These are phyloP conservation scores for Watsonalla binaria DNA, from an alignment of 2,888 invertebrate species.

Conservation along the genomic window DNA sequence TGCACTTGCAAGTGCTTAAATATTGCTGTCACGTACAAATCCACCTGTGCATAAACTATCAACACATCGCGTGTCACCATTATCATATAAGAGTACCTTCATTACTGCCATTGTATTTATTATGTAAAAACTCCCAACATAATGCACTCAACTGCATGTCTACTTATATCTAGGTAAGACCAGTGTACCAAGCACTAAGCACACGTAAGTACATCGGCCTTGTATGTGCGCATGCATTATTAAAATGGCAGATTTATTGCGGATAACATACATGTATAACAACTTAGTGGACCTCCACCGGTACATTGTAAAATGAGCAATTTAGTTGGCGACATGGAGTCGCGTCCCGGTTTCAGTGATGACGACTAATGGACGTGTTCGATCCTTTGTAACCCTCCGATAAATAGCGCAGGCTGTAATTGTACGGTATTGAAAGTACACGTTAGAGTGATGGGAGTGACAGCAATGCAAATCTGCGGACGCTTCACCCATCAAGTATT, in stretches of 20 bases:
- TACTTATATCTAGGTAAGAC: not conserved
- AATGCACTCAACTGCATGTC: not conserved
- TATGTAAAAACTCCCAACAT: not conserved
- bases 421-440: constrained; percentile 44
- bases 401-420: constrained; percentile 43
- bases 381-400: constrained; percentile 29
- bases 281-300: constrained; percentile 4
- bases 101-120: not conserved
- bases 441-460: constrained; percentile 48
- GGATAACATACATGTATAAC: not conserved
- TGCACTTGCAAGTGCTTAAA: not conserved
- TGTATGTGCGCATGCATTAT: not conserved
- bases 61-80: not conserved
- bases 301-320: constrained; percentile 9
- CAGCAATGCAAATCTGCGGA: constrained; percentile 55
- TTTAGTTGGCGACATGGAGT: constrained; percentile 14
- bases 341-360: constrained; percentile 24
- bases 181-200: not conserved
- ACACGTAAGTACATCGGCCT: not conserved
- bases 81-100: not conserved
- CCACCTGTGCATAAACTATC: not conserved
- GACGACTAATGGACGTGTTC: constrained; percentile 30
- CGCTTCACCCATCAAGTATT: constrained; percentile 44
- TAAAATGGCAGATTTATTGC: not conserved
- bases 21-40: not conserved